A percentile compares a stretch with the other conserved stretches of the same genome.
These are phyloP conservation scores for Gonocerus acuteangulatus DNA, from an alignment of 2,888 invertebrate species.

Conservation along the genomic window DNA sequence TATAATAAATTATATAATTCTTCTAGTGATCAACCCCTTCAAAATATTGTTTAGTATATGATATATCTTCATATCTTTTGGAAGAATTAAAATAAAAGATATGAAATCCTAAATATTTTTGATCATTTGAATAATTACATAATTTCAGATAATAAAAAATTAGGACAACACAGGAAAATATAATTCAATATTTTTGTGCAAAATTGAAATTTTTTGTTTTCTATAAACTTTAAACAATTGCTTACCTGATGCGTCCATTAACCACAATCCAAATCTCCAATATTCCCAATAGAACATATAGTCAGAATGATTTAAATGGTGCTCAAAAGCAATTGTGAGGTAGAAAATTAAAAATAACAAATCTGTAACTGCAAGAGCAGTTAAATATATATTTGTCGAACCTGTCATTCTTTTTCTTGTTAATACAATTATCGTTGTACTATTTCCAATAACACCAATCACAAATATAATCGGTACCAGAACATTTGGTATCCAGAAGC, in stretches of 20 bases:
- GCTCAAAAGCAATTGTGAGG: slow-evolving; percentile 54
- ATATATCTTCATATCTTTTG: no score
- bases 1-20: no score
- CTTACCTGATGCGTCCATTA: slow-evolving; percentile 61
- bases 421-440: slow-evolving; percentile 49
- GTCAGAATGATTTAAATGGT: slow-evolving; percentile 51
- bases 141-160: no score
- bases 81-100: no score
- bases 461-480: slow-evolving; percentile 56
- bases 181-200: no score
- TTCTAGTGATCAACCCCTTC: no score
- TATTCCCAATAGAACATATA: slow-evolving; percentile 54
- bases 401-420: slow-evolving; percentile 60
- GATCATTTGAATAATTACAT: no score
- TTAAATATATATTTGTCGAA: slow-evolving; percentile 66
- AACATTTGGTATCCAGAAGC: slow-evolving; percentile 54
- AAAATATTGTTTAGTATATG: no score
- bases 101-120: no score
- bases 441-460: slow-evolving; percentile 62
- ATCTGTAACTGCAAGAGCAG: slow-evolving; percentile 64
- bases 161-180: no score
- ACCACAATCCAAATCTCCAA: slow-evolving; percentile 54
- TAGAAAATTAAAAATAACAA: slow-evolving; percentile 59
- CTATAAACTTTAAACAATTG: no score
- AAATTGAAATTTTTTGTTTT: no score